A percentile compares a stretch with the other conserved stretches of the same genome.
phyloP scores from a whole-genome alignment of 2,113 vertebrate genomes.

The Drymodes brunneopygia region DNA sequence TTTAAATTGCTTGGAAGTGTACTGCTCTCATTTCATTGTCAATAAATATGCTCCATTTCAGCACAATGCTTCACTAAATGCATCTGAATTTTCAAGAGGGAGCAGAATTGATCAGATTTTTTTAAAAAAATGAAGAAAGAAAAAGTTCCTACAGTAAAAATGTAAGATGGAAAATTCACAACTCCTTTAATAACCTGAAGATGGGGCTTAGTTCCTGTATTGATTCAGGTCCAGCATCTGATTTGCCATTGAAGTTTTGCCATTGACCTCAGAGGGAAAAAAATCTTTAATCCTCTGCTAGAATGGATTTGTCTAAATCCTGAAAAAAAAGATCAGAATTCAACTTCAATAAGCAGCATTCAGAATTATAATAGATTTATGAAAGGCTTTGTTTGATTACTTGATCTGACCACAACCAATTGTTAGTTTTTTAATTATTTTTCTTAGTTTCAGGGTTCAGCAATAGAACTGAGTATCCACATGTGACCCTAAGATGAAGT shows the following conservation, averaged over 20 bases:
- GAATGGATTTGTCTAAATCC: neutral
- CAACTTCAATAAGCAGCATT: neutral
- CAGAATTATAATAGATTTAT: neutral
- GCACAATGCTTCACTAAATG: conserved; percentile 52
- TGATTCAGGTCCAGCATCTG: neutral
- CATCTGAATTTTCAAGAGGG: neutral
- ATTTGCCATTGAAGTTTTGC: neutral
- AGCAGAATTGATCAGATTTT: neutral
- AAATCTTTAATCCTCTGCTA: neutral
- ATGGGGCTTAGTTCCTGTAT: neutral
- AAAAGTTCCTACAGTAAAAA: neutral
- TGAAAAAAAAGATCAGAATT: neutral
- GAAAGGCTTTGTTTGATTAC: neutral
- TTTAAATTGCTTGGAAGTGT: conserved; percentile 69
- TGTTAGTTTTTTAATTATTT: neutral
- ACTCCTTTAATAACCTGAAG: neutral
- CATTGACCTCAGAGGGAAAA: neutral
- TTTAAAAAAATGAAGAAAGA: neutral
- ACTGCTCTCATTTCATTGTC: conserved; percentile 64
- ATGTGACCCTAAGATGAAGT: neutral
- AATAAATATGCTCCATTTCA: conserved; percentile 61
- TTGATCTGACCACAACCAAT: neutral
- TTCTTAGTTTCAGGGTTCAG: neutral
- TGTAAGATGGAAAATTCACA: neutral
- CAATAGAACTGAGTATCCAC: neutral